Evolutionary conservation across 2,113 vertebrate genomes (phyloP), one percentile per base, ranked within the genome.

Genomic region (Melanotaenia duboulayi): DNA sequence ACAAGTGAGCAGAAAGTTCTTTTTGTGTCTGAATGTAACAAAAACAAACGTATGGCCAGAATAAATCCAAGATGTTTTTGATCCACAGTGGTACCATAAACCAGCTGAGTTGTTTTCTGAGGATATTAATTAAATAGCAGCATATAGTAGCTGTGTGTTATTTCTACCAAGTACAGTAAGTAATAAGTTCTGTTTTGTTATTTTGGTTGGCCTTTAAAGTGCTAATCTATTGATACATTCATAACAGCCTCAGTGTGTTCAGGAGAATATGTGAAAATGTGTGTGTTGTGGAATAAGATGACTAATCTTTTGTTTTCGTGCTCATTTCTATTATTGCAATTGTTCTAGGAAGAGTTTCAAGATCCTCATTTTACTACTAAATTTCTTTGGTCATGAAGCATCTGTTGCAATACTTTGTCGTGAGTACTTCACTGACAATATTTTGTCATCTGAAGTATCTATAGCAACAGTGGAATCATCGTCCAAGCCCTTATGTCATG

Each of bases 401-500:
- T 87, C 85, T 88, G 87, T 63, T 85, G 76, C 28, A 89, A 49
- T 74, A 84, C 87, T 91, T 87, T 79, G 81, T 87, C 83, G 78
- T 68, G 60, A 85, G 85, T 84, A 83, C 73, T 82, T 83, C 80
- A 73, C 83, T 83, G 78, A 87, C 87, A 90, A 87, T 91, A 91
- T 91, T 91, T 89, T 82, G 86, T 89, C 76, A 90, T 87, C 71
- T 75, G 66, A 76, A 70, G 35, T 48, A 55, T 89, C 84, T 48
- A 88, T 89, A 65, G 89, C 76, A 89, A 91, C 90, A 88, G 63
- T 61, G 76, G 76, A 82, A 84, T 90, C 82, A 84, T 82, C 82
- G 74, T 88, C 84, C 78, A 83, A 84, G 87, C 59, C 51, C 74
- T 85, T 83, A 76, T 82, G 85, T 91, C 87, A 91, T 90, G 80